Conservation (phyloP, 2,888 invertebrate genomes). For the Drosophila leonis region DNA sequence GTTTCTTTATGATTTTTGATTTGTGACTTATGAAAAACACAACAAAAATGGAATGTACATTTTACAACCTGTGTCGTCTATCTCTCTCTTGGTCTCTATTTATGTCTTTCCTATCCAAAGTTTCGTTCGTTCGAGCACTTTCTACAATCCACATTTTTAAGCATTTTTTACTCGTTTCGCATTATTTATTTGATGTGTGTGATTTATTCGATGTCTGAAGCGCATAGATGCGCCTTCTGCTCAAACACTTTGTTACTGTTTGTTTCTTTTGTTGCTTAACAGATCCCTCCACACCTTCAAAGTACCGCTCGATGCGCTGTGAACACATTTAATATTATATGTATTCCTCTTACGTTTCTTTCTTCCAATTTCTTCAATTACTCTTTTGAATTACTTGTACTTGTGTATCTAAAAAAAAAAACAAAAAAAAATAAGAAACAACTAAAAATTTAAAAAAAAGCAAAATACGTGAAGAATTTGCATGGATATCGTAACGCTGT, state of each 20-base stretch:
- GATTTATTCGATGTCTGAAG: constrained; percentile 18
- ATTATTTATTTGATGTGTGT: constrained; percentile 55
- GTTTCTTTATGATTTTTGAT: constrained; percentile 39
- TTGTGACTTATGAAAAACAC: not conserved
- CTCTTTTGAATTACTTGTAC: constrained; percentile 49
- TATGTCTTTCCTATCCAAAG: constrained; percentile 15
- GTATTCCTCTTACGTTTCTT: constrained; percentile 40
- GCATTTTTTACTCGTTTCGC: constrained; percentile 37
- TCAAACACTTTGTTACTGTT: constrained; percentile 19
- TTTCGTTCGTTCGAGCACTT: constrained; percentile 48
- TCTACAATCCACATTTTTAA: constrained; percentile 43
- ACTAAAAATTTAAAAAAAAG: constrained; percentile 50
- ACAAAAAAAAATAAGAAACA: constrained; percentile 30
- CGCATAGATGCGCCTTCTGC: constrained; percentile 15
- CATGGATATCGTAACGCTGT: constrained; percentile 84
- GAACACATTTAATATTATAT: constrained; percentile 27
- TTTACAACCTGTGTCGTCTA: constrained; percentile 49
- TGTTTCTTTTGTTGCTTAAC: constrained; percentile 43
- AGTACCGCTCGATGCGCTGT: constrained; percentile 39
- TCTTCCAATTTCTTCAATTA: constrained; percentile 19
- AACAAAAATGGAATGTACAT: constrained; percentile 54
- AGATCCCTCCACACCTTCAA: constrained; percentile 11
- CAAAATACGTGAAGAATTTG: constrained; percentile 83
- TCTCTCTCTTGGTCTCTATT: constrained; percentile 12
- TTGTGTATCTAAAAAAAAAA: constrained; percentile 66